phyloP scores from a whole-genome alignment of 2,888 invertebrate species.

The Ptychoptera contaminata region DNA sequence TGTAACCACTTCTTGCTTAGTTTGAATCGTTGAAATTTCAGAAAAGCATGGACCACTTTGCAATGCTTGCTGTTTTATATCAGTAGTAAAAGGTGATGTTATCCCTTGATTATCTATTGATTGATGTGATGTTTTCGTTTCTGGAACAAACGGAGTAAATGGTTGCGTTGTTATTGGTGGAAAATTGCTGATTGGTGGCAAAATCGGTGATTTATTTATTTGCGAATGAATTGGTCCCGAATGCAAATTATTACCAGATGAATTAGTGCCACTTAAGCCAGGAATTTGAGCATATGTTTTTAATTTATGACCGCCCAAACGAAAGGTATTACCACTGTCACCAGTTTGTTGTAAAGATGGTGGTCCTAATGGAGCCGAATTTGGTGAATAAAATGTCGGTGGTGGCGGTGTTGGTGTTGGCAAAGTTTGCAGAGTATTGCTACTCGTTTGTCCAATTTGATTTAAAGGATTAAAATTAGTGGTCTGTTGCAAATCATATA shows the following conservation, averaged over 20 bases:
- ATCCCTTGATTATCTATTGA: constrained; percentile 1
- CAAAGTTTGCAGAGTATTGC: not conserved
- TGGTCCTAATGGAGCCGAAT: constrained; percentile 16
- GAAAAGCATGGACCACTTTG: no score
- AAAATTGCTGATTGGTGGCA: constrained; percentile 4
- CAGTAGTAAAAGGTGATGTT: not conserved
- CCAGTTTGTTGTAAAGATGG: constrained; percentile 4
- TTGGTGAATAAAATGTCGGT: constrained; percentile 25
- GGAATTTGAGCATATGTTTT: constrained; percentile 66
- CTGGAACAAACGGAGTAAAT: constrained; percentile 3
- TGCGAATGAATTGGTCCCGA: not conserved
- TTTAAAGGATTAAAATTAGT: no score
- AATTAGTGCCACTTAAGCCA: constrained; percentile 35
- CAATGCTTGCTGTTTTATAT: no score
- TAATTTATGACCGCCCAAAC: constrained; percentile 45
- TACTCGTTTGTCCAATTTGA: not conserved
- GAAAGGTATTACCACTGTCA: constrained; percentile 34
- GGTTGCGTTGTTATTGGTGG: constrained; percentile 1
- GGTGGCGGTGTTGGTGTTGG: constrained; percentile 14
- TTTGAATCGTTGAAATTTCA: no score
- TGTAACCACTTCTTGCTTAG: no score
- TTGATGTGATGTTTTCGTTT: constrained; percentile 1
- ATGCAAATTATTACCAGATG: not conserved
- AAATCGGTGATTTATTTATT: not conserved
- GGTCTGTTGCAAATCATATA: no score